Base-by-base conservation (phyloP, 35 echinoderm and acorn worm species). In the Nesometra sesokonis region DNA sequence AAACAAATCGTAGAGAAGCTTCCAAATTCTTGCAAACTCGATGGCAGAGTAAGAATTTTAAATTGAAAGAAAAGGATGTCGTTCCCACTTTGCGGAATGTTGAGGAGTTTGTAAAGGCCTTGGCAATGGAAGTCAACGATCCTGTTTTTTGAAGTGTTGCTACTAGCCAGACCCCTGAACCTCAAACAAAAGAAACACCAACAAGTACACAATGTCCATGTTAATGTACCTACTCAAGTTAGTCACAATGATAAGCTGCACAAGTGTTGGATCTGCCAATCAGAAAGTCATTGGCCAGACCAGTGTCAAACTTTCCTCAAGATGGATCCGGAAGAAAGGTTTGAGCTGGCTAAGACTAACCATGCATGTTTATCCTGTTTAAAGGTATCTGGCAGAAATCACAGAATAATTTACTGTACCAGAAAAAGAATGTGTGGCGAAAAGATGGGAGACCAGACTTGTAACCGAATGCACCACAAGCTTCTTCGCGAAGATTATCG, bases 81-180 rank as follows among this genome's bases (percentile, higher is more conserved):
- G 34, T 86, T 76, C 85, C 85, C 9, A 27, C 30, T 15, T 35
- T 86, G 35, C 1, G 17, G 34, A 29, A 86, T 86, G 85, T 86
- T 0, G 85, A 76, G 19, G 77, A 86, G 30, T 86, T 86, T 35
- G 47, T 86, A 2, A 86, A 34, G 47, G 85, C 52, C 23, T 31
- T 47, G 0, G 33, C 85, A 5, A 77, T 76, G 13, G 57, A 86
- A 35, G 32, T 77, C 0, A 86, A 86, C 77, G 85, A 86, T 27
- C 85, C 52, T 21, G 85, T 86, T 15, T 86, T 86, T 29, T 43
- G 85, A 15, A 33, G 11, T 17, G 0, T 36, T 13, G 29, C 32
- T 7, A 35, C 29, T 19, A 23, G 9, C n/a, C 11, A 23, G 17
- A 37, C 3, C 82, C 30, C n/a, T n/a, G n/a, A n/a, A 5, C 23